Conservation (phyloP, 2,888 invertebrate genomes). For the Escarpia spicata region DNA sequence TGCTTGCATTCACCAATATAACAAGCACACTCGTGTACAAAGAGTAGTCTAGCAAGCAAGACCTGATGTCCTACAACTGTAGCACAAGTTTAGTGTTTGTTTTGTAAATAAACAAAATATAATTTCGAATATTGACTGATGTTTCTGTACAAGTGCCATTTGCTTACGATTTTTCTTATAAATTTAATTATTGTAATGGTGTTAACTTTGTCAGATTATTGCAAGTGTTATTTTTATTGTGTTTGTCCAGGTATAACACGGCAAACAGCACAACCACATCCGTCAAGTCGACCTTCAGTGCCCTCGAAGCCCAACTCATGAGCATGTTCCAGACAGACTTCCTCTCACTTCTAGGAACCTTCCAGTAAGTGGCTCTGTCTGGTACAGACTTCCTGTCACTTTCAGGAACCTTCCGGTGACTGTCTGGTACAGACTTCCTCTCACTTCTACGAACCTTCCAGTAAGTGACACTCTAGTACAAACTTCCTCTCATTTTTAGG, state of each 20-base stretch:
- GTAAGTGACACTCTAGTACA: constrained; percentile 47
- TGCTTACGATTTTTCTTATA: background rate
- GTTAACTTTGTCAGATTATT: background rate
- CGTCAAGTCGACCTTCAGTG: constrained; percentile 50
- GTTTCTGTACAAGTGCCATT: background rate
- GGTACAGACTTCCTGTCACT: background rate
- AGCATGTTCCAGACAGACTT: constrained; percentile 65
- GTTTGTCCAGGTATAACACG: constrained; percentile 49
- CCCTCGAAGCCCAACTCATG: constrained; percentile 60
- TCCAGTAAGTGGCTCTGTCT: constrained; percentile 56
- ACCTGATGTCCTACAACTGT: background rate
- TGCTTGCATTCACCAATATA: too few species aligned
- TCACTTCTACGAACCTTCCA: constrained; percentile 61
- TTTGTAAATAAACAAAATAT: background rate
- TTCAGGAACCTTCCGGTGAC: too few species aligned
- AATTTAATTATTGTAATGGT: background rate
- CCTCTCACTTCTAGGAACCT: constrained; percentile 60
- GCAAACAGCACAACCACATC: constrained; percentile 34
- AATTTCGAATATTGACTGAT: background rate
- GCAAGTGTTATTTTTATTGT: background rate
- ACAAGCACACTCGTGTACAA: too few species aligned
- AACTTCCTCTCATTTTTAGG: constrained; percentile 47
- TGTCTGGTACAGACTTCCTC: constrained; percentile 55
- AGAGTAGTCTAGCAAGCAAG: too few species aligned
- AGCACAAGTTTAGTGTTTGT: background rate